Evolutionary conservation across 2,797 vertebrate genomes (phyloP), one percentile per base, ranked within the genome.

Genomic region (Esox masquinongy): DNA sequence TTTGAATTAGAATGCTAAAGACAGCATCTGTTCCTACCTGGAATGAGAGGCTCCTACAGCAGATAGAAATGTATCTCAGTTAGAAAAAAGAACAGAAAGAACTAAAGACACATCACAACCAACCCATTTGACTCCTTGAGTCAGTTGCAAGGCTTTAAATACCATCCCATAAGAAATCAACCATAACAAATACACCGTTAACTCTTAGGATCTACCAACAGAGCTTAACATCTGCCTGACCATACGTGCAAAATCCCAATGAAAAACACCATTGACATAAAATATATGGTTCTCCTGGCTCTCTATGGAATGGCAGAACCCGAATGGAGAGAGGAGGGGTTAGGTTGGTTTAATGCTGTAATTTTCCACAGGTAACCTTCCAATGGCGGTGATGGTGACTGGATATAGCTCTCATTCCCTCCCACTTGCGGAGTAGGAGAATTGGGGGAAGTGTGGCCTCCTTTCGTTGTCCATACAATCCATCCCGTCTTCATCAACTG

Each of bases 401-500:
- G 84, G 77, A 88, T 84, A 78, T 86, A 66, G 9, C 26, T 76
- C 70, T 64, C 95, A 99, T 92, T 99, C 97, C 82, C 97, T 95
- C 81, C 97, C 97, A 61, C 97, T 98, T 88, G 97, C 97, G 2
- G 97, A 99, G 92, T 99, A 99, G 85, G 97, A 99, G 90, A 99
- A 99, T 83, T 99, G 97, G 47, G 97, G 97, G 92, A 99, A 99
- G 89, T 99, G 97, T 0, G 97, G 97, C 82, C 97, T 92, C 86
- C 97, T 93, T 92, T 99, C 97, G 68, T 95, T 99, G 91, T 99
- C 97, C 93, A 96, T 88, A 93, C 96, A 96, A 89, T 99, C 97
- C 97, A 98, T 97, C 74, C 97, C 97, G 16, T 99, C 97, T 87
- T 99, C 97, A 5, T 99, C 97, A 85, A 97, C 97, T 99, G 91